These are phyloP conservation scores for Channa maculata DNA, from an alignment of 2,113 vertebrate genomes.

Conservation along the genomic window DNA sequence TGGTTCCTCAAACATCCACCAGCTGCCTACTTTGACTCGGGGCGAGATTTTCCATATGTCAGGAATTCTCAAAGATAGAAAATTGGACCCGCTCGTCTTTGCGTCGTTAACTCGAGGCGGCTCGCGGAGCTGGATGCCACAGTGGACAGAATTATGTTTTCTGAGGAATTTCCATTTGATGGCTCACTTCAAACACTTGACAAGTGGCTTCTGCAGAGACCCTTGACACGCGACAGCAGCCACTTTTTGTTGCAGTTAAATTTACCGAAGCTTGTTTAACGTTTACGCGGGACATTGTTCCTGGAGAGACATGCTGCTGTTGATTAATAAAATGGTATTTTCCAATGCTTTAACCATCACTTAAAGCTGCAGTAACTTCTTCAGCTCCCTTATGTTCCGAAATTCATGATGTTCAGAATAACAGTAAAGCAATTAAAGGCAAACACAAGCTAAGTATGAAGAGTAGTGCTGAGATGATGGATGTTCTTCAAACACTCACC, in stretches of 20 bases:
- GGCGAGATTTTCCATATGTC: not conserved
- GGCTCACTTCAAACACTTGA: slow-evolving; percentile 45
- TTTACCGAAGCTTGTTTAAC: too few relatives aligned
- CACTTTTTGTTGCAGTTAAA: not conserved
- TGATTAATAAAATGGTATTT: too few relatives aligned
- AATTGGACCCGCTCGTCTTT: slow-evolving; percentile 3
- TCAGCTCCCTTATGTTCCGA: too few relatives aligned
- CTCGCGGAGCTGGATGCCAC: slow-evolving; percentile 43
- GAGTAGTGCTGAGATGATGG: too few relatives aligned
- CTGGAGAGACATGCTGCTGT: too few relatives aligned
- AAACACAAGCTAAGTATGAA: too few relatives aligned
- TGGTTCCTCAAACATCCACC: not conserved
- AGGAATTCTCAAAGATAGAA: slow-evolving; percentile 11
- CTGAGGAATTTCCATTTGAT: slow-evolving; percentile 63
- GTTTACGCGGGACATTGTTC: too few relatives aligned
- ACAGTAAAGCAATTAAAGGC: too few relatives aligned
- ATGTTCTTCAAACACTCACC: not conserved
- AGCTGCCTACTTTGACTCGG: not conserved
- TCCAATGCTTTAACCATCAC: too few relatives aligned
- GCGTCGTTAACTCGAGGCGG: not conserved
- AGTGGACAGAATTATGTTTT: slow-evolving; percentile 54
- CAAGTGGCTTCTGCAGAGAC: slow-evolving; percentile 19
- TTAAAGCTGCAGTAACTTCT: too few relatives aligned
- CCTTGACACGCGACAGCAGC: not conserved
- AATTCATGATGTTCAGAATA: too few relatives aligned